phyloP scores from a whole-genome alignment of 2,797 vertebrate genomes.

The Sebastes steindachneri region DNA sequence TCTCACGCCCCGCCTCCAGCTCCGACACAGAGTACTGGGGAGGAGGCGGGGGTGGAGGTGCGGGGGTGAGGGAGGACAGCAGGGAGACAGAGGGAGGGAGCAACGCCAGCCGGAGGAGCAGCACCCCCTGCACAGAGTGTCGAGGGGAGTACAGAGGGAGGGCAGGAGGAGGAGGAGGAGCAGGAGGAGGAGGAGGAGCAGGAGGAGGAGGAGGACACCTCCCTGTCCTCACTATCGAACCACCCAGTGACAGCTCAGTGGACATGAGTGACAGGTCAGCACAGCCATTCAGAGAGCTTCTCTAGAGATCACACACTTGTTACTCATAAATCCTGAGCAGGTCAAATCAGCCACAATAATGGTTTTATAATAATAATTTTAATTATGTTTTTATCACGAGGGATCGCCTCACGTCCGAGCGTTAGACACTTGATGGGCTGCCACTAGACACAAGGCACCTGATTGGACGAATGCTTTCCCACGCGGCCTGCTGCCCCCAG shows the following conservation, averaged over 20 bases:
- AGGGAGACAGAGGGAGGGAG: constrained; percentile 84
- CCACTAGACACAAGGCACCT: too few relatives aligned
- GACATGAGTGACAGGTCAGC: constrained; percentile 92
- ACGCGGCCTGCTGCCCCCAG: too few relatives aligned
- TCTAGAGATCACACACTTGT: background rate
- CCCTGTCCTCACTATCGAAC: constrained; percentile 92
- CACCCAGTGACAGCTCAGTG: constrained; percentile 94
- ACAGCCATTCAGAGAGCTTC: constrained; percentile 17
- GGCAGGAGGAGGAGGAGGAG: constrained; percentile 56
- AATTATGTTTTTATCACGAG: too few relatives aligned
- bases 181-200: constrained; percentile 21
- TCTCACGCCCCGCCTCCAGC: constrained; percentile 87
- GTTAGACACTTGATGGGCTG: too few relatives aligned
- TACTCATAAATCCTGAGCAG: background rate
- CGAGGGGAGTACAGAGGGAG: constrained; percentile 85
- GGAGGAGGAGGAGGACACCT: constrained; percentile 83
- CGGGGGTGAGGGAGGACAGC: constrained; percentile 83
- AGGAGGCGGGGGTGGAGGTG: constrained; percentile 57
- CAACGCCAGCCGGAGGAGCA: constrained; percentile 82
- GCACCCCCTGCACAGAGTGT: constrained; percentile 91
- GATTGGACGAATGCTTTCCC: too few relatives aligned
- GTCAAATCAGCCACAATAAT: too few relatives aligned
- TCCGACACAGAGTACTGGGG: constrained; percentile 88
- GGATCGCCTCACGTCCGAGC: too few relatives aligned
- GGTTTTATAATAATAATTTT: too few relatives aligned